These are phyloP conservation scores for Oxyura jamaicensis DNA, from an alignment of 2,113 vertebrate species.

Conservation along the genomic window DNA sequence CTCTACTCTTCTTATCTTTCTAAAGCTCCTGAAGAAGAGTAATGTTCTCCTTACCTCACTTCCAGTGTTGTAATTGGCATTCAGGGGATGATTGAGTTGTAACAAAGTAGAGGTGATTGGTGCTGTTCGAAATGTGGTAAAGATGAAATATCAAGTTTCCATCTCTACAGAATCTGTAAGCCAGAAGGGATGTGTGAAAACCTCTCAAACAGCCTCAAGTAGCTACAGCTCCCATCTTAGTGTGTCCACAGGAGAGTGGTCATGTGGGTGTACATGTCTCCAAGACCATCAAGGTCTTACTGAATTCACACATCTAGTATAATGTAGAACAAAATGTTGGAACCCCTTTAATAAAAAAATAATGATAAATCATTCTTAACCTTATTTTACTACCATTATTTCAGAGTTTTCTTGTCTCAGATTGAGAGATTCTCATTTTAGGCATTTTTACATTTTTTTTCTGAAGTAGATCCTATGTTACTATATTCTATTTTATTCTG, in stretches of 20 bases:
- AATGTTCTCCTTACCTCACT: neutral
- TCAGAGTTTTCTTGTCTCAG: neutral
- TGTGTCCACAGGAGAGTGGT: neutral
- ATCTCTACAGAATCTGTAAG: neutral
- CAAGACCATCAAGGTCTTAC: neutral
- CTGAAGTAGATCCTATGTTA: neutral
- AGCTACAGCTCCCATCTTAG: neutral
- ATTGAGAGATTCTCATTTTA: neutral
- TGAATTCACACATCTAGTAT: neutral
- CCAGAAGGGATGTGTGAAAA: neutral
- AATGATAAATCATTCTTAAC: neutral
- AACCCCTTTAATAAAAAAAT: neutral
- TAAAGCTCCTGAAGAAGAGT: neutral
- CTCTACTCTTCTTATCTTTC: neutral
- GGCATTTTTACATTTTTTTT: neutral
- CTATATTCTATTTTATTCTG: neutral
- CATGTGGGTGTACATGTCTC: neutral
- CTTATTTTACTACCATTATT: neutral
- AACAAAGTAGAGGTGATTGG: neutral
- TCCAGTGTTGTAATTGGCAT: neutral
- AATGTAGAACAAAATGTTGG: neutral
- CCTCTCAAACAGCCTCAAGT: neutral
- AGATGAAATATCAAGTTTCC: neutral
- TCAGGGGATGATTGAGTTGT: neutral
- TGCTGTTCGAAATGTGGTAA: neutral